A percentile compares a stretch with the other conserved stretches of the same genome.
Evolutionary conservation across 2,113 vertebrate genomes (phyloP).

Genomic region (Oryzias woworae): DNA sequence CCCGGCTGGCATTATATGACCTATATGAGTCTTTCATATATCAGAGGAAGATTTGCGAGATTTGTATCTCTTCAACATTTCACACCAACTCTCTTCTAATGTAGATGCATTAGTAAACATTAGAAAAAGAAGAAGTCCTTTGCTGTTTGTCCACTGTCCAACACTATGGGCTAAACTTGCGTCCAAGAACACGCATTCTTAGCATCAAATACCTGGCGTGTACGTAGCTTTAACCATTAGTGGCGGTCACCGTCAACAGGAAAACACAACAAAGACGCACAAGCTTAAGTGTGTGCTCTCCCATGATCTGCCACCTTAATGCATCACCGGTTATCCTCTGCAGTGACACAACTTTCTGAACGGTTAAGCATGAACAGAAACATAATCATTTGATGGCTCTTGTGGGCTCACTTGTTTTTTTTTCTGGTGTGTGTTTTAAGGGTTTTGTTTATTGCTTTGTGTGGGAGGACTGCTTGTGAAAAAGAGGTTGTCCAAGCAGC

Average conservation of each 20-base stretch:
- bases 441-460: slow-evolving; percentile 13
- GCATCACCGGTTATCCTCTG: slow-evolving; percentile 31
- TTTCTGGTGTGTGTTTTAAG: slow-evolving; percentile 7
- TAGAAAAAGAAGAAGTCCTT: no score
- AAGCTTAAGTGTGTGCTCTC: slow-evolving; percentile 31
- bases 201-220: no score
- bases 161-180: no score
- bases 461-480: slow-evolving; percentile 64
- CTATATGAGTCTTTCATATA: no score
- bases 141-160: no score
- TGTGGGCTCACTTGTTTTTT: slow-evolving; percentile 17
- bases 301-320: slow-evolving; percentile 35
- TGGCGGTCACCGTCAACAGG: slow-evolving; percentile 47
- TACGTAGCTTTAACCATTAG: slow-evolving; percentile 30
- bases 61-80: no score
- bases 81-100: no score
- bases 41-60: no score
- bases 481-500: slow-evolving; percentile 72
- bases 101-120: no score
- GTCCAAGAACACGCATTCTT: no score
- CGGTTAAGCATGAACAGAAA: slow-evolving; percentile 28
- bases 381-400: slow-evolving; percentile 17
- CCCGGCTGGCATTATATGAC: no score
- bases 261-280: slow-evolving; percentile 48
- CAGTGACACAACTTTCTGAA: slow-evolving; percentile 39